Conservation (phyloP, 2,888 invertebrate species). For the Lepeophtheirus nordmannii region DNA sequence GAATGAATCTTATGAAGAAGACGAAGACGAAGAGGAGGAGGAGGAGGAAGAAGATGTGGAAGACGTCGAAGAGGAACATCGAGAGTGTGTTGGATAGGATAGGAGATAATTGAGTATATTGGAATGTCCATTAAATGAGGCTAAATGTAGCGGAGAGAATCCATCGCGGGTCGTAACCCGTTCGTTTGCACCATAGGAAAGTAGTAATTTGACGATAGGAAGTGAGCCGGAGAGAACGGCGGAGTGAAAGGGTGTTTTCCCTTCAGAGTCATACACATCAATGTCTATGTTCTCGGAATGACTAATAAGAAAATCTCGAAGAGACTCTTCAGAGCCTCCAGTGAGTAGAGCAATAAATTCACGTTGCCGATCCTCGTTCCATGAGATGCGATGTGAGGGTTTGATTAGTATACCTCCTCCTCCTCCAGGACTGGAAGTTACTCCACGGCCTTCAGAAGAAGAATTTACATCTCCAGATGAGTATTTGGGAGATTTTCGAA, state of each 20-base stretch:
- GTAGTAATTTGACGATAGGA: constrained; percentile 28
- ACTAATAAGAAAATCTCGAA: constrained; percentile 26
- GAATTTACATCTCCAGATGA: no score
- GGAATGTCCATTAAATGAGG: constrained; percentile 27
- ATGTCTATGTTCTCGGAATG: constrained; percentile 28
- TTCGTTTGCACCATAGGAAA: constrained; percentile 27
- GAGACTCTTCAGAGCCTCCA: not conserved
- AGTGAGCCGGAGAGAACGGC: constrained; percentile 28
- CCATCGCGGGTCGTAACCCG: constrained; percentile 27
- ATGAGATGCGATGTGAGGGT: not conserved
- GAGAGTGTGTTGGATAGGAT: constrained; percentile 21
- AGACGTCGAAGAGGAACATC: no score
- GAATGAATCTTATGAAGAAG: no score
- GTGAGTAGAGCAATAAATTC: not conserved
- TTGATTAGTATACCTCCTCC: not conserved
- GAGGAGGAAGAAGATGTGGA: no score
- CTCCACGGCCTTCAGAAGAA: no score
- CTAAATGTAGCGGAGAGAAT: constrained; percentile 27
- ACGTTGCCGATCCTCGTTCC: constrained; percentile 4
- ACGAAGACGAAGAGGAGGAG: no score
- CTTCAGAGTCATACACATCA: constrained; percentile 27
- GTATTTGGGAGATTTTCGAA: no score
- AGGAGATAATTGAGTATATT: constrained; percentile 27
- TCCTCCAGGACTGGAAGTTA: no score
- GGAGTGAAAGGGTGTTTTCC: constrained; percentile 28